These are phyloP conservation scores for Gambelia wislizenii DNA, from an alignment of 2,797 vertebrate genomes.

Conservation along the genomic window DNA sequence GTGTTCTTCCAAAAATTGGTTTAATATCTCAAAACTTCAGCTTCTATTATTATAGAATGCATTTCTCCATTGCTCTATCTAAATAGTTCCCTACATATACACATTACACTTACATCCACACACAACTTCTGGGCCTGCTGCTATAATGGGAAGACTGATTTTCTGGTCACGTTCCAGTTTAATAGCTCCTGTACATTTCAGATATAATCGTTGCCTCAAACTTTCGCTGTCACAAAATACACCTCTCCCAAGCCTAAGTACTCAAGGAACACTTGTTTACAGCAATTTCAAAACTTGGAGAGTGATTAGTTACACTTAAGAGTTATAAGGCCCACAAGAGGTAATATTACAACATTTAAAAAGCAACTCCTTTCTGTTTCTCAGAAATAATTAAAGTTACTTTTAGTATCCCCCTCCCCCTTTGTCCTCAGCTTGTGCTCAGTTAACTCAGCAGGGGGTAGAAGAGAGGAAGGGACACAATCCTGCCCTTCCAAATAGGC, in stretches of 20 bases:
- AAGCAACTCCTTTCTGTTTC: no score
- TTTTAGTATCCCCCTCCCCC: neutral
- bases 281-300: no score
- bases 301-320: no score
- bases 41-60: neutral
- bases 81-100: neutral
- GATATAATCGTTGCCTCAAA: neutral
- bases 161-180: neutral
- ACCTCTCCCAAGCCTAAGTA: neutral
- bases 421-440: no score
- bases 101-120: neutral
- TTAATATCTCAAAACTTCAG: neutral
- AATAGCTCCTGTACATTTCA: neutral
- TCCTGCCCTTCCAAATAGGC: no score
- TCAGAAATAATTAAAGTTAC: neutral
- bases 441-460: no score
- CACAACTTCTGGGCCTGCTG: neutral
- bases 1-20: neutral
- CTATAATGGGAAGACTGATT: neutral
- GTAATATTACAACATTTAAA: no score
- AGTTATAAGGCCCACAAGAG: no score
- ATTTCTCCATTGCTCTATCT: neutral
- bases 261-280: no score
- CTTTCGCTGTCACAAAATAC: neutral
- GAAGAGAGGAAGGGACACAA: no score